Conservation (phyloP, 2,888 invertebrate species). For the Aromia moschata region DNA sequence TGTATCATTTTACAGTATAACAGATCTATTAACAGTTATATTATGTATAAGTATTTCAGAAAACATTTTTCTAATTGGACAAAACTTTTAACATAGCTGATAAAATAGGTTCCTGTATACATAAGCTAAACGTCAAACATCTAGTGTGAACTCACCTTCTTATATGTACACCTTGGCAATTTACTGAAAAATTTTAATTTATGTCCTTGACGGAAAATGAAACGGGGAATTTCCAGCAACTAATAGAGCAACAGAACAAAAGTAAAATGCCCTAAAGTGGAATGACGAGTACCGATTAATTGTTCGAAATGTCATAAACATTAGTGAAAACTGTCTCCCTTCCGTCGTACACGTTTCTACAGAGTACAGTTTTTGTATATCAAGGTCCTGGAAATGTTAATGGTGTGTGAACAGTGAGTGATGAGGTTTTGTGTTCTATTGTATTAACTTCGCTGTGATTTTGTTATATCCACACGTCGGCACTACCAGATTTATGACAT, state of each 20-base stretch:
- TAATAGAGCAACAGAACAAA: neutral
- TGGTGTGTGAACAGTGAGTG: neutral
- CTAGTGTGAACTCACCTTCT: too few species aligned
- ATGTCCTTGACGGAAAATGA: neutral
- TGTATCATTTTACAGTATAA: too few species aligned
- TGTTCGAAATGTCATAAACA: slow-evolving; percentile 17
- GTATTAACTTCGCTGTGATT: slow-evolving; percentile 5
- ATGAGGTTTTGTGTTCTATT: neutral
- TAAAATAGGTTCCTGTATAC: too few species aligned
- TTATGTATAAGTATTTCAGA: too few species aligned
- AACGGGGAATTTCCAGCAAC: neutral
- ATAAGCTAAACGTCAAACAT: too few species aligned
- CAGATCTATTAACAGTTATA: too few species aligned
- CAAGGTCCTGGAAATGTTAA: neutral
- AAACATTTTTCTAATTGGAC: too few species aligned
- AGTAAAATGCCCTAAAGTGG: neutral
- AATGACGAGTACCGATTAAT: slow-evolving; percentile 1
- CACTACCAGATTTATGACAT: neutral
- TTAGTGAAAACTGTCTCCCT: slow-evolving; percentile 9
- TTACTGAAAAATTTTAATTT: too few species aligned
- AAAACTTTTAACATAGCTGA: too few species aligned
- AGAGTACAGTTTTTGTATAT: neutral
- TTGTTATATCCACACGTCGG: slow-evolving; percentile 2
- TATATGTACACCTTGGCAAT: too few species aligned
- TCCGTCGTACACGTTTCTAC: neutral